These are phyloP conservation scores for Odontamblyopus lacepedii DNA, from an alignment of 2,797 vertebrate genomes.

Conservation along the genomic window DNA sequence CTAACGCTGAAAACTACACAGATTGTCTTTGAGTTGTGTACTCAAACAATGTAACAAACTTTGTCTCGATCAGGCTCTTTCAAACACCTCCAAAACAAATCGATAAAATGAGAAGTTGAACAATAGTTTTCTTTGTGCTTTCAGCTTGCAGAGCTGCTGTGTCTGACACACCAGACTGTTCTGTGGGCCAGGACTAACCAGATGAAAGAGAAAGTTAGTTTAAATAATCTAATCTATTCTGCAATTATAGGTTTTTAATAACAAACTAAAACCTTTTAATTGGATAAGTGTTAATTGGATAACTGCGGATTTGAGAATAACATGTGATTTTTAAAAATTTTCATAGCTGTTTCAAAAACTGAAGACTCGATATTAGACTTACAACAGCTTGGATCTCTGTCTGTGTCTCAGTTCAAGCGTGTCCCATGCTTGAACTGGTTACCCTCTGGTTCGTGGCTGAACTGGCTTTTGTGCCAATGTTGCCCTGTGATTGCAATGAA, in stretches of 20 bases:
- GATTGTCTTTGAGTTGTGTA: not conserved
- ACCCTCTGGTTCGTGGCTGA: not conserved
- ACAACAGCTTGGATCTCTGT: too few species aligned
- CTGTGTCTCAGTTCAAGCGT: too few species aligned
- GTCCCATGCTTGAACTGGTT: not conserved
- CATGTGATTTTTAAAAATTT: too few species aligned
- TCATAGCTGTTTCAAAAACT: too few species aligned
- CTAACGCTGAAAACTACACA: not conserved
- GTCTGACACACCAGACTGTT: not conserved
- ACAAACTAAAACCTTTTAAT: not conserved
- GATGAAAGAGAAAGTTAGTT: not conserved
- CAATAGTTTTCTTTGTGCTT: not conserved
- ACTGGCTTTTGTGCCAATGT: not conserved
- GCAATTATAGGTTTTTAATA: not conserved
- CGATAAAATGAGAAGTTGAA: not conserved
- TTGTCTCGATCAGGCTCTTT: not conserved
- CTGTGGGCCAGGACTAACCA: not conserved
- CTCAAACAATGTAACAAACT: slow-evolving; percentile 2
- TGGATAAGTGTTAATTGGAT: not conserved
- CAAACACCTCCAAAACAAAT: not conserved
- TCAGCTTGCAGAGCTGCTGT: not conserved
- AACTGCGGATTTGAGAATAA: too few species aligned
- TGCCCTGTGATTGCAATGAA: not conserved
- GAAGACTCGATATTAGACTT: too few species aligned
- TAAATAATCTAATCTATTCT: not conserved